Evolutionary conservation across 2,113 vertebrate species (phyloP).

Genomic region (Melanocharis versteri): DNA sequence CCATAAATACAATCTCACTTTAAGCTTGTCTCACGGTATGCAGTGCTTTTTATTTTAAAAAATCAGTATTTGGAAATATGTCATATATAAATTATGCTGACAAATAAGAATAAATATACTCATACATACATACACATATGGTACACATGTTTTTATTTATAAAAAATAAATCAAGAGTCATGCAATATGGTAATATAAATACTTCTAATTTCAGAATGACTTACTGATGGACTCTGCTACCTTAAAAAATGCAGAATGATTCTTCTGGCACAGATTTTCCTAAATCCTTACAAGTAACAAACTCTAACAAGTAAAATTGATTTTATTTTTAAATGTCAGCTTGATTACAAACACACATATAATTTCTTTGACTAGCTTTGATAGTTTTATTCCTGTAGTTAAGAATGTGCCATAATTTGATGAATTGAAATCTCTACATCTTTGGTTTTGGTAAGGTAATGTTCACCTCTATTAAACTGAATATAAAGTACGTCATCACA

Average conservation of each 20-base stretch:
- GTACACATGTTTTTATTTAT: neutral
- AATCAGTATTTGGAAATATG: neutral
- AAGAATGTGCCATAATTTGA: neutral
- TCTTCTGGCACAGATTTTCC: neutral
- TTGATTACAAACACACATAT: neutral
- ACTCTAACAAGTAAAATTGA: neutral
- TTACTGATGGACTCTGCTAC: neutral
- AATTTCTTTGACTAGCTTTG: neutral
- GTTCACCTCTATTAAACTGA: neutral
- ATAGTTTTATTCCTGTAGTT: neutral
- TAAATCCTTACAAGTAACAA: neutral
- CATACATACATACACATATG: too few relatives aligned
- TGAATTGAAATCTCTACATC: neutral
- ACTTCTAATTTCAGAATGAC: neutral
- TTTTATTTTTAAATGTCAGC: neutral
- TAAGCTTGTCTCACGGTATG: neutral
- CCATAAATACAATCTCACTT: neutral
- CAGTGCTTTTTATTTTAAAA: neutral
- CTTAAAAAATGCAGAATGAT: neutral
- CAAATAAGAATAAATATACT: neutral
- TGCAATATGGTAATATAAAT: neutral
- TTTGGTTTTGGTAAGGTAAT: neutral
- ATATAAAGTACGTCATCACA: neutral
- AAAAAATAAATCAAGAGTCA: neutral
- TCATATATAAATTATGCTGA: neutral